Percentiles rank a stretch among this genome's conserved stretches.
phyloP scores from a whole-genome alignment of 1,140 invertebrate species.

The Colletes latitarsis region DNA sequence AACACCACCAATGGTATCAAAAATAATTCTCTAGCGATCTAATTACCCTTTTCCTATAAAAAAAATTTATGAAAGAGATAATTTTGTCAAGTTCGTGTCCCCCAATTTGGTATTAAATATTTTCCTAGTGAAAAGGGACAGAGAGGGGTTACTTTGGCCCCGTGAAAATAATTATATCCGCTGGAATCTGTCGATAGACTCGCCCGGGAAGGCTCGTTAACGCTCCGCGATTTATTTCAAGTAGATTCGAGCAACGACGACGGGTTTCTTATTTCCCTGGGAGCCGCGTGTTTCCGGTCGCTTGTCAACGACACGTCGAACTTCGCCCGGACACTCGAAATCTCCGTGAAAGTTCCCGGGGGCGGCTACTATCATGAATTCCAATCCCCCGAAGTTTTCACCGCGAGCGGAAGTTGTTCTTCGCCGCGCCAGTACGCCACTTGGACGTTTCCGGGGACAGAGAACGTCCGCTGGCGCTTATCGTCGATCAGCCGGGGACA shows the following conservation, averaged over 20 bases:
- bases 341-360: constrained; percentile 31
- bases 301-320: constrained; percentile 23
- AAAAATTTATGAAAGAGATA: too few species aligned
- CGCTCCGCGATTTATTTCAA: background rate
- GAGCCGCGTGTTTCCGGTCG: background rate
- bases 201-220: background rate
- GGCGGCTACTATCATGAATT: constrained; percentile 39
- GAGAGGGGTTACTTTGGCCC: too few species aligned
- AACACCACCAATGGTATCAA: too few species aligned
- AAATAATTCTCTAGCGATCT: too few species aligned
- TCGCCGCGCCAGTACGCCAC: background rate
- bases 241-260: background rate
- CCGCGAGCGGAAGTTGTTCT: constrained; percentile 22
- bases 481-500: background rate
- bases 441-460: background rate
- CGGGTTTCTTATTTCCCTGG: background rate
- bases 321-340: constrained; percentile 44
- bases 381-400: constrained; percentile 45
- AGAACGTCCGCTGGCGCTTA: background rate
- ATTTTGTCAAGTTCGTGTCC: too few species aligned
- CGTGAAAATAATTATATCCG: too few species aligned
- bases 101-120: too few species aligned
- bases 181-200: background rate
- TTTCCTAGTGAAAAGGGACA: too few species aligned
- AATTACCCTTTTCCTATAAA: too few species aligned